Base-by-base conservation (phyloP, 2,113 vertebrate species). In the Etheostoma spectabile region DNA sequence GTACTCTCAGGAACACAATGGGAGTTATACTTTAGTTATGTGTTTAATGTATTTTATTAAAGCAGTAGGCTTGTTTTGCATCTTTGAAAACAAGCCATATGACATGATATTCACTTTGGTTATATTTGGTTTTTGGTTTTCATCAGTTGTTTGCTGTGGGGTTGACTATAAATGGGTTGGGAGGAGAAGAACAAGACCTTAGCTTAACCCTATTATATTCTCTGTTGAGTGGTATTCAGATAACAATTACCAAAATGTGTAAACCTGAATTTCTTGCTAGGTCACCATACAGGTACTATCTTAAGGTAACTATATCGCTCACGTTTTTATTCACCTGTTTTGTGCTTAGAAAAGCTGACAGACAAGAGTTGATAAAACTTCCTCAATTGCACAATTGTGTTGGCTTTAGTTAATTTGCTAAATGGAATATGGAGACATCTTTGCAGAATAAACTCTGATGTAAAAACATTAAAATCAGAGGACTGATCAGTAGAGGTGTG, bases 241-340 rank as follows among this genome's bases (percentile, higher is more conserved):
- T 14, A 42, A 12, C n/a, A 22, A 33, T 56, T 21, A 55, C 12
- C 2, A 8, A 12, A 63, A 38, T 74, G n/a, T 56, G 7, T 21
- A 21, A 72, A 79, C 80, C 27, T 13, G 71, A 75, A 65, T 71
- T 48, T 75, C 80, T 59, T 15, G 70, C 52, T 74, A 56, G 49
- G 60, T 49, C 12, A 24, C 24, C 4, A 21, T 3, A 27, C 59
- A 22, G 35, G 59, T 56, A 22, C 13, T 15, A 19, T 1, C 18
- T 49, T n/a, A 14, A 46, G 35, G 74, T 8, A 4, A 4, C 35
- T 6, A 19, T 45, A 15, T 61, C 8, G 33, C 8, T 38, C 8
- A 8, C 10, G 38, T 10, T 38, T 38, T 8, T 38, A 38, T 2
- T 38, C 8, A 38, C 38, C 38, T 38, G 10, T 38, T 38, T 38